These are phyloP conservation scores for Morpho achilles DNA, from an alignment of 2,888 invertebrate species.

Conservation along the genomic window DNA sequence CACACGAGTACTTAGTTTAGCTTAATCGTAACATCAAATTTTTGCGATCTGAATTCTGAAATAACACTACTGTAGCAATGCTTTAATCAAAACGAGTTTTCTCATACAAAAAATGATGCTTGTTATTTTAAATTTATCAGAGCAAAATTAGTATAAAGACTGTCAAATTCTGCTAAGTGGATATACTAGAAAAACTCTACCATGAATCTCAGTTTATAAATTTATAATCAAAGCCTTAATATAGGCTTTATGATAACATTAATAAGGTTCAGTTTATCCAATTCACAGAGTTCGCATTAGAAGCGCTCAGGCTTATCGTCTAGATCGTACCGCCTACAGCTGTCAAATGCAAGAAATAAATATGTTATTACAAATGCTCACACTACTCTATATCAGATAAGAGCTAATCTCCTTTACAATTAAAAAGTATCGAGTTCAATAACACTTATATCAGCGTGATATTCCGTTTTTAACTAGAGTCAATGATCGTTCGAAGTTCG, in stretches of 20 bases:
- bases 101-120: no score
- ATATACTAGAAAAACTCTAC: slow-evolving; percentile 11
- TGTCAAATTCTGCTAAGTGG: slow-evolving; percentile 18
- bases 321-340: slow-evolving; percentile 69
- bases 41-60: no score
- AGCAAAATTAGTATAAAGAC: slow-evolving; percentile 8
- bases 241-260: background rate
- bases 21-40: no score
- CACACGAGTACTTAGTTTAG: no score
- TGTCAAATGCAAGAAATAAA: slow-evolving; percentile 76
- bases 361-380: slow-evolving; percentile 74
- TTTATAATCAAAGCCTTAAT: background rate
- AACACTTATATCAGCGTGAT: slow-evolving; percentile 41
- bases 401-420: slow-evolving; percentile 74
- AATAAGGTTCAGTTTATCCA: background rate
- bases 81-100: no score
- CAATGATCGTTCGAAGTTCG: slow-evolving; percentile 29
- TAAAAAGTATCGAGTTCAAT: slow-evolving; percentile 63
- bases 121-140: slow-evolving; percentile 32
- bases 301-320: slow-evolving; percentile 47
- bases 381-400: slow-evolving; percentile 68
- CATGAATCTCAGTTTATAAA: slow-evolving; percentile 3
- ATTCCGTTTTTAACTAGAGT: slow-evolving; percentile 36
- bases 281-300: background rate
- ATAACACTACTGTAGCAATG: no score